Conservation (phyloP, 37 sponge, comb jelly and placozoan genomes). For the Halichondria panicea region DNA sequence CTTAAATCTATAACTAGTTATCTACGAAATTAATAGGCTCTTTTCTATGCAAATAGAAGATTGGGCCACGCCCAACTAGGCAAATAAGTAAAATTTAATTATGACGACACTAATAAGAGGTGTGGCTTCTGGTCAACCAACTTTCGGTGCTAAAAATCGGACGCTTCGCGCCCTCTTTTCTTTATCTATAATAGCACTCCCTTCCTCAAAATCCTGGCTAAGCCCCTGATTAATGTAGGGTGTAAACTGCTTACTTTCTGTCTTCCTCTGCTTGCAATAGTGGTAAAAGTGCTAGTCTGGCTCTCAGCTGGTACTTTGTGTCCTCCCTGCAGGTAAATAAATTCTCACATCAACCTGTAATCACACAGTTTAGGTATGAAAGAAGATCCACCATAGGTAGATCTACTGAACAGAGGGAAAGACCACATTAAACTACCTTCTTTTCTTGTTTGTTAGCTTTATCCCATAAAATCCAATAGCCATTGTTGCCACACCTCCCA, state of each 20-base stretch:
- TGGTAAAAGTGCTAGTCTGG: constrained; percentile 79
- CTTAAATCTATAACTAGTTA: too few species aligned
- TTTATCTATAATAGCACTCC: too few species aligned
- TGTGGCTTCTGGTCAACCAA: too few species aligned
- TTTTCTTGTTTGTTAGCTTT: constrained; percentile 30
- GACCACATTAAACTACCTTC: constrained; percentile 56
- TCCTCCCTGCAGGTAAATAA: constrained; percentile 53
- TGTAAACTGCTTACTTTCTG: constrained; percentile 68
- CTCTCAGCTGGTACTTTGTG: constrained; percentile 60
- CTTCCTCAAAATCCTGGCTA: too few species aligned
- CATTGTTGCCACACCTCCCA: constrained; percentile 70
- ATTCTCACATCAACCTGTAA: background rate
- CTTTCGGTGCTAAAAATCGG: too few species aligned
- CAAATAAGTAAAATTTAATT: too few species aligned
- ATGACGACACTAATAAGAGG: too few species aligned
- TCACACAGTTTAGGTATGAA: background rate
- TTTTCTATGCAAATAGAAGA: too few species aligned
- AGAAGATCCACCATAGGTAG: background rate
- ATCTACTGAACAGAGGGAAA: background rate
- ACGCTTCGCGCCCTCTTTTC: too few species aligned
- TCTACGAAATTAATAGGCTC: too few species aligned
- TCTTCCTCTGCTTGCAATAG: constrained; percentile 90
- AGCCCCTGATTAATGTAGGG: too few species aligned
- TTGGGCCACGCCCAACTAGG: too few species aligned
- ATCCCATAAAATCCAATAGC: constrained; percentile 63